Conservation (phyloP, 2,888 invertebrate species). For the Trachelus troglodyta region DNA sequence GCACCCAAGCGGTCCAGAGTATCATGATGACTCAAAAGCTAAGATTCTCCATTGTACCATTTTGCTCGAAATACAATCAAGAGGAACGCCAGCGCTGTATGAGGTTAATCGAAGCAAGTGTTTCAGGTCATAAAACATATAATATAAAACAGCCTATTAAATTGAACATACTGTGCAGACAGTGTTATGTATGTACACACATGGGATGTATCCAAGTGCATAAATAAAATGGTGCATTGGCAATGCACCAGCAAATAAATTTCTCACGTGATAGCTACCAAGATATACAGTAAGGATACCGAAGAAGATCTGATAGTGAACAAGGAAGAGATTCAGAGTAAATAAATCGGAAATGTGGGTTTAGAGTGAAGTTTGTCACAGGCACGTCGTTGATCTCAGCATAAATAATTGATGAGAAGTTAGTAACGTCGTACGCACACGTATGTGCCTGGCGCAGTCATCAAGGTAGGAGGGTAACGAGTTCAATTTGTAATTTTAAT, state of each 20-base stretch:
- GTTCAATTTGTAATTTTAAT: slow-evolving; percentile 47
- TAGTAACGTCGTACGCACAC: neutral
- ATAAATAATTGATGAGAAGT: slow-evolving; percentile 11
- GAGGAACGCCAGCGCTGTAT: neutral
- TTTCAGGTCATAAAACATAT: neutral
- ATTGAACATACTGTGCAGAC: neutral
- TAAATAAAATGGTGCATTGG: neutral
- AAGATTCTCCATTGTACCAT: neutral
- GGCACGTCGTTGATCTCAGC: neutral
- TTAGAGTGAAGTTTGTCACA: neutral
- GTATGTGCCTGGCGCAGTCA: neutral
- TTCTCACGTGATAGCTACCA: neutral
- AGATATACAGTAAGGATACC: neutral
- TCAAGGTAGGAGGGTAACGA: slow-evolving; percentile 1
- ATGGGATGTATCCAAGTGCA: neutral
- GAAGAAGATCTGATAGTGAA: neutral
- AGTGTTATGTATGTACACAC: neutral
- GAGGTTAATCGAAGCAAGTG: neutral
- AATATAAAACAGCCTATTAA: neutral
- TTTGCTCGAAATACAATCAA: neutral
- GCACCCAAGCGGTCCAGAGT: neutral
- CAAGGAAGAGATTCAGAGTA: neutral
- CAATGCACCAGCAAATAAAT: neutral
- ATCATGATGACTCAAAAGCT: neutral
- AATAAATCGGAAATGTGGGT: slow-evolving; percentile 1